Evolutionary conservation across 2,888 invertebrate species (phyloP), one percentile per base, ranked within the genome.

Genomic region (Nemotelus nigrinus): DNA sequence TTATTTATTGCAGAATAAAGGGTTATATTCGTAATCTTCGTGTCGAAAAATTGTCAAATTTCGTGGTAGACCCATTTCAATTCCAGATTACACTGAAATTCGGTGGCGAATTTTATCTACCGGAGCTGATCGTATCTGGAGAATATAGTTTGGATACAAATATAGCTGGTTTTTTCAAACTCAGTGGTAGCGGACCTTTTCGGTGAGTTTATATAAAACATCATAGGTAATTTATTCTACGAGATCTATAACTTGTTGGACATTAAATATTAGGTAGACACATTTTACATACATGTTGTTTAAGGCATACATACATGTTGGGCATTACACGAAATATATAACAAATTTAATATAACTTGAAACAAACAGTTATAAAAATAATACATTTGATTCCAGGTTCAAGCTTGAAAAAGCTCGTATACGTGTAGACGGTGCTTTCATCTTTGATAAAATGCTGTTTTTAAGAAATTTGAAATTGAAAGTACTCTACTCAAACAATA

Each of bases 61-160:
- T 70, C 39, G 5, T 70, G 2, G 53, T 70, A 6, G 70, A 70
- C 55, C 43, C 3, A 4, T 39, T 70, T 3, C 7, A 53, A 3
- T 70, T 70, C 53, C 41, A 5, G 3, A 10, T 70, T 3, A 70
- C 70, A 53, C 44, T 70, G 5, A 70, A 55, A 43, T 53, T 70
- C 25, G 55, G 55, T 43, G 39, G 53, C 10, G n/a, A 39, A 2
- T 6, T 70, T 2, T 4, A 41, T 6, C 3, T 70, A 39, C 70
- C 70, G 4, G 25, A 53, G 7, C 44, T 70, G 6, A 10, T 55
- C 43, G 44, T 70, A 8, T 8, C 55, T 2, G 70, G 70, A 0
- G 70, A 70, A 1, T 70, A 70, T 55, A 55, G 70, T 70, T 53
- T 70, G 43, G 70, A 70, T 70, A 43, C 43, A 2, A 70, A 70